Evolutionary conservation across 1,140 invertebrate genomes (phyloP).

Genomic region (Zaprionus inermis): DNA sequence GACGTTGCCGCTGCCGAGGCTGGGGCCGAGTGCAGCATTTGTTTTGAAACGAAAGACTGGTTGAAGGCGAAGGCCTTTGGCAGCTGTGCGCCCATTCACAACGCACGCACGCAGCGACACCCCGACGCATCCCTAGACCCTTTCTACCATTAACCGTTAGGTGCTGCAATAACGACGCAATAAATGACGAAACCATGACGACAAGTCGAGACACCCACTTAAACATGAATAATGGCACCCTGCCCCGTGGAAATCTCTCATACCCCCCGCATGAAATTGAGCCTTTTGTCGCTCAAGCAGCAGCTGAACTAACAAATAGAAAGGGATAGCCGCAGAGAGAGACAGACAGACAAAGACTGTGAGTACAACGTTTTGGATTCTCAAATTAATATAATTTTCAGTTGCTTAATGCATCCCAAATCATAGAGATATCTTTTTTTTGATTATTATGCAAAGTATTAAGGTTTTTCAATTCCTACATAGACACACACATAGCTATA

Average conservation of each 20-base stretch:
- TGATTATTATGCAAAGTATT: too few species aligned
- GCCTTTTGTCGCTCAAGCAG: constrained; percentile 3
- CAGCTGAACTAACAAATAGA: constrained; percentile 1
- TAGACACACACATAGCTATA: too few species aligned
- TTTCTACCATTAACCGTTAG: constrained; percentile 36
- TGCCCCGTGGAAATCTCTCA: neutral
- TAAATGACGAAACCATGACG: constrained; percentile 78
- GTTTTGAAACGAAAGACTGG: constrained; percentile 73
- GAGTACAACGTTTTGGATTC: neutral
- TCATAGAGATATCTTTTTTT: too few species aligned
- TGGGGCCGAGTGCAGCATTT: constrained; percentile 54
- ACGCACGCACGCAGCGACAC: constrained; percentile 9
- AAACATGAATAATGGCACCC: constrained; percentile 71
- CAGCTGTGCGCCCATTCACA: constrained; percentile 53
- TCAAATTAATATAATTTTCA: neutral
- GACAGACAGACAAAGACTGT: neutral
- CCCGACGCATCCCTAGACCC: neutral
- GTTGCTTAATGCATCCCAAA: too few species aligned
- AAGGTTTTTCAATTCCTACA: too few species aligned
- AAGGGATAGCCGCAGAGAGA: neutral
- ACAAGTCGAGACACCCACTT: constrained; percentile 75
- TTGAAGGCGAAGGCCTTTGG: constrained; percentile 37
- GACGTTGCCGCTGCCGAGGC: constrained; percentile 17
- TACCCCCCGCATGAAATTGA: neutral
- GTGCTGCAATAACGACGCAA: constrained; percentile 79